Conservation (phyloP, 2,113 vertebrate species). For the Gobio gobio region DNA sequence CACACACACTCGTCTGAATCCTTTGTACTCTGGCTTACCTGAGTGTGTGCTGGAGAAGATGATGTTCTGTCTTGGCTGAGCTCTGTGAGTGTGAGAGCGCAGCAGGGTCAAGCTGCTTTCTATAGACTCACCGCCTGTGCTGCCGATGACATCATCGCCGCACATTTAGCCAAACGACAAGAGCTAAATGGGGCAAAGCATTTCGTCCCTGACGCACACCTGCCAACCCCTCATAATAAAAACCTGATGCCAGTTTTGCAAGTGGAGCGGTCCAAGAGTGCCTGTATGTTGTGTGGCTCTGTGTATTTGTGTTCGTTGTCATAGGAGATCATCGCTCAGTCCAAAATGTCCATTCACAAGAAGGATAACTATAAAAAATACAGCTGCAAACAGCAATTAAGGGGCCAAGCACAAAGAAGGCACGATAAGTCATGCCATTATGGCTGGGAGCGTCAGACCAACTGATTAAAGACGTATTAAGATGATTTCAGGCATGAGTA, state of each 20-base stretch:
- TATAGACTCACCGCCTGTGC: constrained; percentile 59
- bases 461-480: too few species aligned
- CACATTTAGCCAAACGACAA: constrained; percentile 72
- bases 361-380: neutral
- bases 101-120: constrained; percentile 46
- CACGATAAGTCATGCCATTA: too few species aligned
- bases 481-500: too few species aligned
- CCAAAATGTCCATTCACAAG: neutral
- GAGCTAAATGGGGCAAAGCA: constrained; percentile 64
- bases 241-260: constrained; percentile 64
- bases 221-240: constrained; percentile 67
- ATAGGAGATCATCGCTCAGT: neutral
- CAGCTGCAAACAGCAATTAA: too few species aligned
- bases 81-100: constrained; percentile 54
- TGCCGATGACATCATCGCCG: constrained; percentile 71
- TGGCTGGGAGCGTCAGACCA: too few species aligned
- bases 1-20: neutral
- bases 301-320: constrained; percentile 21
- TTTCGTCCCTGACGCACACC: constrained; percentile 66
- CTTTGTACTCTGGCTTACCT: constrained; percentile 39
- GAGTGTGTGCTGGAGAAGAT: constrained; percentile 38
- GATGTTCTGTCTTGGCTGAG: constrained; percentile 36
- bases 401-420: too few species aligned
- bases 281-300: constrained; percentile 16
- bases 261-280: neutral